Percentiles rank a stretch among this genome's conserved stretches.
Conservation (phyloP, 1,140 invertebrate species). For the Brachionus calyciflorus region DNA sequence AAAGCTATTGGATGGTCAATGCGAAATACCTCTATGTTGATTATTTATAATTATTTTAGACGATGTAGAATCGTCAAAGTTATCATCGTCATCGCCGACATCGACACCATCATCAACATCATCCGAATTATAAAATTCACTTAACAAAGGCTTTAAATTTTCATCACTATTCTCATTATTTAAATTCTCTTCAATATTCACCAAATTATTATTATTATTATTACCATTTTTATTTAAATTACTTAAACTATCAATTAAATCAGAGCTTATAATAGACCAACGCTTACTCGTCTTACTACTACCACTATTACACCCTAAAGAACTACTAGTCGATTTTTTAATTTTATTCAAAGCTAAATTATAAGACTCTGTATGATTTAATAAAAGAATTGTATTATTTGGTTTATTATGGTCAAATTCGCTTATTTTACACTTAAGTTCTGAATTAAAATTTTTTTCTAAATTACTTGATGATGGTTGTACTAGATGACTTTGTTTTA, state of each 20-base stretch:
- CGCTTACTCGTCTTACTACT: background rate
- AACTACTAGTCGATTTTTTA: slow-evolving; percentile 17
- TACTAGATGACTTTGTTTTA: slow-evolving; percentile 36
- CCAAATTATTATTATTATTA: too few relatives aligned
- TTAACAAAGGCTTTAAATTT: background rate
- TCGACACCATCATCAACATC: slow-evolving; percentile 25
- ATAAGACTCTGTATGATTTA: slow-evolving; percentile 5
- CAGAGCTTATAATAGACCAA: slow-evolving; percentile 9
- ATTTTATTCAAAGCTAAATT: slow-evolving; percentile 17
- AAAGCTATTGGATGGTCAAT: too few relatives aligned
- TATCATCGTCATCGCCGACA: background rate
- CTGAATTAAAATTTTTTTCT: slow-evolving; percentile 34
- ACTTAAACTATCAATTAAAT: slow-evolving; percentile 7
- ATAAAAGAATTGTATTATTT: background rate
- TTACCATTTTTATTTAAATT: too few relatives aligned
- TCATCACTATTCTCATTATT: background rate
- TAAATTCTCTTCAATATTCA: too few relatives aligned
- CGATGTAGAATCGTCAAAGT: background rate
- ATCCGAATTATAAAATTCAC: background rate
- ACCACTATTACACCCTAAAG: too few relatives aligned
- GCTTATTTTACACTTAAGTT: background rate
- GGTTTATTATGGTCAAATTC: background rate
- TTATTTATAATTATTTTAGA: background rate
- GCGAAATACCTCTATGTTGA: slow-evolving; percentile 17
- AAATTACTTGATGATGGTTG: slow-evolving; percentile 21